A percentile compares a stretch with the other conserved stretches of the same genome.
phyloP scores from a whole-genome alignment of 64 coral and sea anemone species.

The Acropora yongei region DNA sequence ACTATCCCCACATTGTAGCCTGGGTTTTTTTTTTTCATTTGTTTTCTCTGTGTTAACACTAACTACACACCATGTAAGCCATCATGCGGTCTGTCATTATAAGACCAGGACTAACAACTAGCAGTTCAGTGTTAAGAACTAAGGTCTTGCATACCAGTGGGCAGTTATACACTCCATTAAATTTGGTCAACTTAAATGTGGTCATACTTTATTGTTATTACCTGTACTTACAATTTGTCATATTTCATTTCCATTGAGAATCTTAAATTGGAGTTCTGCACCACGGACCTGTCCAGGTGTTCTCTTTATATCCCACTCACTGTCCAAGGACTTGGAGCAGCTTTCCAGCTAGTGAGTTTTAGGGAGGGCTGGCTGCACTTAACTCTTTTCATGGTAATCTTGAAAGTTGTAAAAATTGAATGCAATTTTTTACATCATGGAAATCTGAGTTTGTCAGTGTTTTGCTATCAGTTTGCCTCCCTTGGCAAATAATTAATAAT shows the following conservation, averaged over 20 bases:
- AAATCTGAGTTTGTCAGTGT: neutral
- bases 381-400: neutral
- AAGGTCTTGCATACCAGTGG: too few species aligned
- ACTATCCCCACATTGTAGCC: too few species aligned
- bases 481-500: neutral
- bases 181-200: neutral
- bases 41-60: neutral
- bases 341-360: neutral
- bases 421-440: constrained; percentile 2
- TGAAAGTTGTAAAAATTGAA: neutral
- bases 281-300: neutral
- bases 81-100: neutral
- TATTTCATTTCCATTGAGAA: neutral
- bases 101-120: too few species aligned
- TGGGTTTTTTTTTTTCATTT: neutral
- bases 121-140: too few species aligned
- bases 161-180: neutral
- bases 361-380: neutral
- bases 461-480: neutral
- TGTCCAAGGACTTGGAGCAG: neutral
- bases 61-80: neutral
- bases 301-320: constrained; percentile 4
- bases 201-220: neutral
- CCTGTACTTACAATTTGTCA: neutral
- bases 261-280: neutral